phyloP scores from a whole-genome alignment of 2,113 vertebrate species.

The Halichoerus grypus region DNA sequence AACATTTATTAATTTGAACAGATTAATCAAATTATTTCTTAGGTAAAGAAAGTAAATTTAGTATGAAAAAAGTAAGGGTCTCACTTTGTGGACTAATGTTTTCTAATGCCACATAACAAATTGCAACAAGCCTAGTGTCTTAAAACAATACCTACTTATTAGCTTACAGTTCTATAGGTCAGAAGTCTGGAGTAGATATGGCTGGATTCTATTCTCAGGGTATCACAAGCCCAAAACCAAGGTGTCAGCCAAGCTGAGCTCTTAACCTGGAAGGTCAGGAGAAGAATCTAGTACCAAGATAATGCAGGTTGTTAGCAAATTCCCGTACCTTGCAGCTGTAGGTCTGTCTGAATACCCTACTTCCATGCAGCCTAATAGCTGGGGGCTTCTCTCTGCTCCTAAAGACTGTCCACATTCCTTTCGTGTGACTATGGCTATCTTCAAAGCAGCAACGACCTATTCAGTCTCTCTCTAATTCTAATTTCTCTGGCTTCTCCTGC shows the following conservation, averaged over 20 bases:
- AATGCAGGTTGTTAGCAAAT: not conserved
- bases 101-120: conserved; percentile 14
- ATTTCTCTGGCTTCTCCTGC: not conserved
- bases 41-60: not conserved
- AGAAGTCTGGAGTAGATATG: not conserved
- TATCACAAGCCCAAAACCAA: not conserved
- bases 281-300: not conserved
- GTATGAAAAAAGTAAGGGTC: not conserved
- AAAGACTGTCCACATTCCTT: not conserved
- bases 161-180: not conserved
- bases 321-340: not conserved
- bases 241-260: not conserved
- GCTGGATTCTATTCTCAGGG: not conserved
- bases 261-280: not conserved
- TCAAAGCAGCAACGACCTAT: not conserved
- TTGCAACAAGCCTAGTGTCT: not conserved
- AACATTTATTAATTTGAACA: conserved; percentile 25
- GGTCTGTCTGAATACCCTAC: not conserved
- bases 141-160: not conserved
- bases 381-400: not conserved
- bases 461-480: not conserved
- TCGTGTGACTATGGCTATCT: not conserved
- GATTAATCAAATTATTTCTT: conserved; percentile 26
- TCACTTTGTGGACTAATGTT: not conserved
- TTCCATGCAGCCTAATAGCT: not conserved